phyloP scores from a whole-genome alignment of 1,140 invertebrate genomes.

The Andricus grossulariae region DNA sequence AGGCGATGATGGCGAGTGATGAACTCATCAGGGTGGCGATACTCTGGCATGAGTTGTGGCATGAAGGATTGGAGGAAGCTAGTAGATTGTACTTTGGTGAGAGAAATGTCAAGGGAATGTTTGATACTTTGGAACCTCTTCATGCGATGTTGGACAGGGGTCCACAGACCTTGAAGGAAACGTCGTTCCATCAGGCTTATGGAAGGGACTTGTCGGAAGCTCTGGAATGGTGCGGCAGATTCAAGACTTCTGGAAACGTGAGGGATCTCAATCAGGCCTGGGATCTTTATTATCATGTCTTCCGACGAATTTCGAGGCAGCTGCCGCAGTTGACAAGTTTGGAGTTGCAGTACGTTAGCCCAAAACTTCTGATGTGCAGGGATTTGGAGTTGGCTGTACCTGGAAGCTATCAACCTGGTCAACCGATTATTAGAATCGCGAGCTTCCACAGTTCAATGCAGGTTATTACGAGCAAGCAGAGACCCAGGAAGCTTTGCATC shows the following conservation, averaged over 20 bases:
- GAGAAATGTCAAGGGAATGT: conserved; percentile 95
- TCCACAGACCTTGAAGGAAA: conserved; percentile 97
- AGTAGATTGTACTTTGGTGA: conserved; percentile 97
- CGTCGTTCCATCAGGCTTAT: conserved; percentile 97
- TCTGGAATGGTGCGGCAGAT: conserved; percentile 94
- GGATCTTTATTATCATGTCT: conserved; percentile 99
- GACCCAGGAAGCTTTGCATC: conserved; percentile 96
- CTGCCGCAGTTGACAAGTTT: conserved; percentile 91
- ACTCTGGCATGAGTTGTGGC: conserved; percentile 99
- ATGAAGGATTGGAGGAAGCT: conserved; percentile 98
- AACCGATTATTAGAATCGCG: conserved; percentile 90
- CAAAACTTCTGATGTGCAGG: conserved; percentile 90
- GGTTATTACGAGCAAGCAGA: conserved; percentile 98
- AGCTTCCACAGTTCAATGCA: conserved; percentile 88
- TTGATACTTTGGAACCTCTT: conserved; percentile 94
- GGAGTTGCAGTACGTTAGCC: conserved; percentile 97
- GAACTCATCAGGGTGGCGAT: conserved; percentile 99
- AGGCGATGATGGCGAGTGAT: conserved; percentile 96
- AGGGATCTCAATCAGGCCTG: conserved; percentile 97
- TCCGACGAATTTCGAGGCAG: conserved; percentile 95
- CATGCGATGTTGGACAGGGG: conserved; percentile 96
- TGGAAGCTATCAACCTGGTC: conserved; percentile 95
- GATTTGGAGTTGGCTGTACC: conserved; percentile 96
- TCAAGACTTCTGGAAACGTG: conserved; percentile 89
- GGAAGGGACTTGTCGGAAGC: conserved; percentile 95